These are phyloP conservation scores for Aphelenchoides fujianensis DNA, from an alignment of 1,140 invertebrate species.

Conservation along the genomic window DNA sequence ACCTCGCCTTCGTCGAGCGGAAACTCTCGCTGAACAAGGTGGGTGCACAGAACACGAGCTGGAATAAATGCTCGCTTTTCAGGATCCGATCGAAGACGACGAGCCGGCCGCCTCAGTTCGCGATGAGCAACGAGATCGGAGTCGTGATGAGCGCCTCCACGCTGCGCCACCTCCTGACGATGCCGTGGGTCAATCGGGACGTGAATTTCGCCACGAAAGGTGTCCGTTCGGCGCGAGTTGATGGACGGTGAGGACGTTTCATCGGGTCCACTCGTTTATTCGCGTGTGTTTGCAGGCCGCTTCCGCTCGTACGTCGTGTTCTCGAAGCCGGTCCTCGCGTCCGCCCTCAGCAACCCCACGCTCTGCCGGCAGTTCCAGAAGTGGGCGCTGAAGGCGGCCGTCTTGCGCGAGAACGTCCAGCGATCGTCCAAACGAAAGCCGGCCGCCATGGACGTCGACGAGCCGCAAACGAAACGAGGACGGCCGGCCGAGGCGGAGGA, in stretches of 20 bases:
- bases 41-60: background rate
- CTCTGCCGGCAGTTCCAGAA: background rate
- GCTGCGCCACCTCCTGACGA: background rate
- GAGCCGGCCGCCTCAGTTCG: background rate
- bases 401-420: background rate
- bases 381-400: background rate
- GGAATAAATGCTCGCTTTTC: background rate
- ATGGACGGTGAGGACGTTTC: conserved; percentile 8
- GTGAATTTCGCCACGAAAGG: background rate
- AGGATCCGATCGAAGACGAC: conserved; percentile 8
- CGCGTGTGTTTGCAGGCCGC: background rate
- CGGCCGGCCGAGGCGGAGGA: no score
- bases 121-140: background rate
- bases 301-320: background rate
- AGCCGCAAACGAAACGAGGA: no score
- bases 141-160: conserved; percentile 10
- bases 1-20: background rate
- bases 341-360: background rate
- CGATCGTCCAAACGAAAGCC: no score
- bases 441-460: no score
- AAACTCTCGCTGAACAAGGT: background rate
- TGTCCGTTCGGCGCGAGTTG: background rate
- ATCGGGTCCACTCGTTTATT: no score
- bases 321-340: conserved; percentile 13
- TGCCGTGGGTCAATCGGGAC: conserved; percentile 5